A percentile compares a stretch with the other conserved stretches of the same genome.
These are phyloP conservation scores for Neopelma chrysocephalum DNA, from an alignment of 2,797 vertebrate genomes.

Conservation along the genomic window DNA sequence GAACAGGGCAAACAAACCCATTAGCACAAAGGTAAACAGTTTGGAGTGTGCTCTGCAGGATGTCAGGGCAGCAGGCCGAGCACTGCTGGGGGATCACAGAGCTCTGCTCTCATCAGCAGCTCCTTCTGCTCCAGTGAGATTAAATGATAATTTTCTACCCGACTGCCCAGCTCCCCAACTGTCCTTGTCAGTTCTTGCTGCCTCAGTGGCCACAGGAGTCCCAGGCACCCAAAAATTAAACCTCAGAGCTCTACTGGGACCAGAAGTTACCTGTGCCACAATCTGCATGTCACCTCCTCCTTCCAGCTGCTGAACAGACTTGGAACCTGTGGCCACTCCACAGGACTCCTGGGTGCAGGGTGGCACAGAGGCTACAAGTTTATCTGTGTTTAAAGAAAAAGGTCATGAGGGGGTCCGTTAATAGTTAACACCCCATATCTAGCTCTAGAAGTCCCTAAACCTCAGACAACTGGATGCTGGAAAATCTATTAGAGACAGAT, in stretches of 20 bases:
- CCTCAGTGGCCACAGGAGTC: background rate
- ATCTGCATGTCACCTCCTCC: background rate
- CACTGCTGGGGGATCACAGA: background rate
- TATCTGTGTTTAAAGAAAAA: background rate
- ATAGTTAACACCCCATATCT: background rate
- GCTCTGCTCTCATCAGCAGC: background rate
- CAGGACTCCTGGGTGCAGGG: background rate
- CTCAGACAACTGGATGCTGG: background rate
- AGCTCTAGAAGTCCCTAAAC: background rate
- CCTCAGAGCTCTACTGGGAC: background rate
- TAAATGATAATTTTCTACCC: background rate
- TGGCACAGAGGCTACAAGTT: background rate
- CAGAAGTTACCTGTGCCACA: background rate
- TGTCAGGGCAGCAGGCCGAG: background rate
- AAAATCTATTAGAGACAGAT: background rate
- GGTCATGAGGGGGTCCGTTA: fast-evolving
- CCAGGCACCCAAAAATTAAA: background rate
- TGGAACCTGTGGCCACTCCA: background rate
- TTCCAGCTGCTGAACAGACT: background rate
- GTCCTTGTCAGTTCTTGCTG: background rate
- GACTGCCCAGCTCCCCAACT: background rate
- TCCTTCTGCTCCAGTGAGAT: background rate
- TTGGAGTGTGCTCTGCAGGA: background rate
- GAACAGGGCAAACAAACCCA: background rate
- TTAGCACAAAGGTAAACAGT: background rate